These are phyloP conservation scores for Podarcis lilfordi DNA, from an alignment of 2,797 vertebrate genomes.

Conservation along the genomic window DNA sequence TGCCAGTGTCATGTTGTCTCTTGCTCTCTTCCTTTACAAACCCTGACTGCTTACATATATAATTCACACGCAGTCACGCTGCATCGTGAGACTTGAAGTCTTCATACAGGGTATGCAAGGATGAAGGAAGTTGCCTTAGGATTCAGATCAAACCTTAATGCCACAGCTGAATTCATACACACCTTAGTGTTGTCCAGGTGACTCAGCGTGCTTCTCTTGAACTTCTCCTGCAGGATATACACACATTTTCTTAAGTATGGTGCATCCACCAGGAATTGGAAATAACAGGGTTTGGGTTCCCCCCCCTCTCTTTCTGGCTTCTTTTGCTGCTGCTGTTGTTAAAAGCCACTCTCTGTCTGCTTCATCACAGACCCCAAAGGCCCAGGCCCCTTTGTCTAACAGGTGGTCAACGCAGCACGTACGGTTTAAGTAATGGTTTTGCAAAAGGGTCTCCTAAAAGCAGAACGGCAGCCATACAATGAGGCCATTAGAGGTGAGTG, in stretches of 20 bases:
- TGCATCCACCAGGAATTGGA: constrained; percentile 57
- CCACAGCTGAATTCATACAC: background rate
- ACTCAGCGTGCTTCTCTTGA: background rate
- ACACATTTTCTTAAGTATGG: background rate
- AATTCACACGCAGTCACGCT: background rate
- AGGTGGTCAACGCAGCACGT: constrained; percentile 50
- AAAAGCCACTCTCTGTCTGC: constrained; percentile 66
- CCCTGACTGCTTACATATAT: background rate
- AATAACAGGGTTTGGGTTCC: constrained; percentile 46
- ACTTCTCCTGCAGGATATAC: background rate
- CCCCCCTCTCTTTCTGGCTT: constrained; percentile 53
- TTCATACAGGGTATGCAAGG: background rate
- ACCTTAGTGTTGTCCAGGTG: too few species aligned
- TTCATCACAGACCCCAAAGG: constrained; percentile 57
- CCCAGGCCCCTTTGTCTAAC: constrained; percentile 58
- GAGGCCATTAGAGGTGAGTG: constrained; percentile 69
- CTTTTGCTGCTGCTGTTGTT: constrained; percentile 55
- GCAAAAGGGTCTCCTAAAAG: constrained; percentile 64
- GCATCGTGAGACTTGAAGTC: background rate
- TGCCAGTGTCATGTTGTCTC: background rate
- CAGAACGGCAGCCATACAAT: constrained; percentile 65
- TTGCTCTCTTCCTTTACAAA: background rate
- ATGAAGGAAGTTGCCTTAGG: background rate
- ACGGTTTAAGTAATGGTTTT: constrained; percentile 72
- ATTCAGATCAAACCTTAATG: background rate